Evolutionary conservation across 2,113 vertebrate genomes (phyloP).

Genomic region (Ellobius talpinus): DNA sequence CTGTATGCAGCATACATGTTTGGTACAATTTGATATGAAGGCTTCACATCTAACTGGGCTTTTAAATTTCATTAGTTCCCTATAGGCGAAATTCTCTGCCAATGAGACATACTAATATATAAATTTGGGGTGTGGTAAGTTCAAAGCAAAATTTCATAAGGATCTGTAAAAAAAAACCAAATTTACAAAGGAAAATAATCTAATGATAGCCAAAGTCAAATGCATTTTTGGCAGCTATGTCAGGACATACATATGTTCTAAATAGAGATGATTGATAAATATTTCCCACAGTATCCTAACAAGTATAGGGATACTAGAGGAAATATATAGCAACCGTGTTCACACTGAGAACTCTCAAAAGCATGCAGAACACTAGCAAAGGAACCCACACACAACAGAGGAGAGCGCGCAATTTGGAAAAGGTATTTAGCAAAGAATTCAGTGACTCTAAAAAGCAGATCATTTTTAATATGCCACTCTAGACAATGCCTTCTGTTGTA

Average conservation of each 20-base stretch:
- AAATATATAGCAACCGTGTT: constrained; percentile 82
- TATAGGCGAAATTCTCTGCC: constrained; percentile 49
- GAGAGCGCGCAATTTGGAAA: constrained; percentile 82
- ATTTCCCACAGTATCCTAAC: constrained; percentile 70
- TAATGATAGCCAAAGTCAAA: constrained; percentile 65
- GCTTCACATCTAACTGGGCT: background rate
- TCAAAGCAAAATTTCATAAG: constrained; percentile 58
- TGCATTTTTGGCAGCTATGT: constrained; percentile 60
- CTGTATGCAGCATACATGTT: background rate
- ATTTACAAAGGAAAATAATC: constrained; percentile 69
- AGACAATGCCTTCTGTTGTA: constrained; percentile 83
- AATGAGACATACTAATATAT: constrained; percentile 64
- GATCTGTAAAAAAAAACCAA: constrained; percentile 41
- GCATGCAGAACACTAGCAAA: constrained; percentile 82
- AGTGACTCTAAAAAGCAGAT: constrained; percentile 81
- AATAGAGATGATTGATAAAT: constrained; percentile 75
- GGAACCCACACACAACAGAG: constrained; percentile 82
- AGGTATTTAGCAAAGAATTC: constrained; percentile 72
- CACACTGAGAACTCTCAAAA: constrained; percentile 84
- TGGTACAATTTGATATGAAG: constrained; percentile 49
- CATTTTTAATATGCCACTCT: constrained; percentile 88
- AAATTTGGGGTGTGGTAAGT: constrained; percentile 44
- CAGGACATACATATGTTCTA: constrained; percentile 76
- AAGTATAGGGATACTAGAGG: constrained; percentile 60
- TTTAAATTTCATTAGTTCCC: constrained; percentile 44